Base-by-base conservation (phyloP, 2,113 vertebrate genomes). In the Accipiter cooperii region DNA sequence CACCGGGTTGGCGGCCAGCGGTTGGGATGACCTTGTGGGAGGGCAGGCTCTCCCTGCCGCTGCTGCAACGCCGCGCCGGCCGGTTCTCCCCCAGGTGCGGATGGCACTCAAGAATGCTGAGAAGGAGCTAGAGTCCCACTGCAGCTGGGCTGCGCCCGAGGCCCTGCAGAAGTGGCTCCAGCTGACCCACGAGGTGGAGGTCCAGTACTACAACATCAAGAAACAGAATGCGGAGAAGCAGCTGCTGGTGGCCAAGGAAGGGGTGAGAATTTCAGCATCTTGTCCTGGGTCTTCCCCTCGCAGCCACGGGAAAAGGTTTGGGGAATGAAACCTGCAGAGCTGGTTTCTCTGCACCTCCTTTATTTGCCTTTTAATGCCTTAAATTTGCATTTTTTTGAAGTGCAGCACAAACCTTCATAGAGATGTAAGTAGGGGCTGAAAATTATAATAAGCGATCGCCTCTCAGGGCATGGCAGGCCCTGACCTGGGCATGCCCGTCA, bases 201-300 rank as follows among this genome's bases (percentile, higher is more conserved):
- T 99, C 47, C 99, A 99, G 96, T 99, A 99, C 98, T 99, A 99
- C 98, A 99, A 99, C 97, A 98, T 99, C 98, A 99, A 99, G 98
- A 99, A 99, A 70, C 99, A 99, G 91, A 99, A 99, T 1, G 99
- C 99, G 0, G 99, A 99, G 98, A 98, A 98, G 80, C 99, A 99
- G 97, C 99, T 99, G 78, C 98, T 99, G 83, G 96, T 99, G 97
- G 99, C 99, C 96, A 99, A 99, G 97, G 99, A 99, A 82, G 99
- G 99, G 99, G 99, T 99, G 92, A 98, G 99, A 64, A 28, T 6
- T 34, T 11, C 19, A 6, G 13, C 2, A 0, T 28, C 36, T 3
- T 2, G 2, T 38, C 33, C 68, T 8, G 2, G 9, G 12, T 13
- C 51, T 4, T 3, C 18, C 15, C 29, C 16, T 28, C 5, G 1